phyloP scores from a whole-genome alignment of 2,888 invertebrate genomes.

The Lithophane semibrunnea region DNA sequence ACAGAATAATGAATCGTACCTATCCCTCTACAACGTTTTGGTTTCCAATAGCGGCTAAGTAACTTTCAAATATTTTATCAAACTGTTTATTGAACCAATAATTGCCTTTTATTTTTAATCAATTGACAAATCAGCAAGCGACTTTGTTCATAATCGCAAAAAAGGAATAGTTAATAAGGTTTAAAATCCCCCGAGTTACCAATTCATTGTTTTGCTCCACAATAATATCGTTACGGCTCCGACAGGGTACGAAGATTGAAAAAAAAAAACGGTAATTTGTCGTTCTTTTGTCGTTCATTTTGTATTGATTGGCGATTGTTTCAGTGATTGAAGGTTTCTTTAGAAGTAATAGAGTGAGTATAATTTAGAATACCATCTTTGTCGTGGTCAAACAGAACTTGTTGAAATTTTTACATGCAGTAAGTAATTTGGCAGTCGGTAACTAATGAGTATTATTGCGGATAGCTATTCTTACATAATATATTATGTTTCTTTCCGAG shows the following conservation, averaged over 20 bases:
- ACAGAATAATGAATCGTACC: background rate
- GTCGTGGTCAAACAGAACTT: background rate
- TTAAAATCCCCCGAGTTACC: slow-evolving; percentile 38
- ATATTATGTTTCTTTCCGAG: too few species aligned
- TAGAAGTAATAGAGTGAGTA: background rate
- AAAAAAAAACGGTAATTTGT: slow-evolving; percentile 56
- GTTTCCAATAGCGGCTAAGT: background rate
- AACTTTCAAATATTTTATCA: background rate
- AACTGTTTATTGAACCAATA: slow-evolving; percentile 1
- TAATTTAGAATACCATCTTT: background rate
- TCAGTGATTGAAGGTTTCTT: slow-evolving; percentile 29
- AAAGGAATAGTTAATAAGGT: slow-evolving; percentile 20
- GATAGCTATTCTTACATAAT: background rate
- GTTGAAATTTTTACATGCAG: background rate
- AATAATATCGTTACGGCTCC: slow-evolving; percentile 55
- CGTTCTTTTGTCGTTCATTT: slow-evolving; percentile 42
- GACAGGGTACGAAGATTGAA: slow-evolving; percentile 54
- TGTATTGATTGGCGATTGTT: slow-evolving; percentile 58
- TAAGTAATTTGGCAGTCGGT: background rate
- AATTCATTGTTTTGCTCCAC: slow-evolving; percentile 42
- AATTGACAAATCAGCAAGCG: slow-evolving; percentile 5
- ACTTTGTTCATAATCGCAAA: slow-evolving; percentile 1
- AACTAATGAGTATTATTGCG: background rate
- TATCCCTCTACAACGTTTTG: background rate
- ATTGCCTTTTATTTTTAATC: slow-evolving; percentile 5